Conservation (phyloP, 2,888 invertebrate genomes). For the Xestia ashworthii region DNA sequence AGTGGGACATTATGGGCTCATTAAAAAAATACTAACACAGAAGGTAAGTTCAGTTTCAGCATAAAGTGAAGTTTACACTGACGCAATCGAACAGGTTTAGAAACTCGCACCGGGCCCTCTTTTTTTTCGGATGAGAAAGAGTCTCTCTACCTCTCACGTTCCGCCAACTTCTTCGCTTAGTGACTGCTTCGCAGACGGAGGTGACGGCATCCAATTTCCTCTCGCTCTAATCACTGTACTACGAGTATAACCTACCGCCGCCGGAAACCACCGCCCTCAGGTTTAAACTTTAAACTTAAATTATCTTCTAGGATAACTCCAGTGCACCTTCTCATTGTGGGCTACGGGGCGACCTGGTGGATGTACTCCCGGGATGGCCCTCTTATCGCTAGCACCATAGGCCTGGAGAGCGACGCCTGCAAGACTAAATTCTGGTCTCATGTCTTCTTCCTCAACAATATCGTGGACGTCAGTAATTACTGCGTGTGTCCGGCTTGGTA, state of each 20-base stretch:
- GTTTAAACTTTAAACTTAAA: slow-evolving; percentile 6
- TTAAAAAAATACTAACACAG: background rate
- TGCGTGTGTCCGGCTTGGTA: slow-evolving; percentile 66
- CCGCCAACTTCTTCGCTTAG: too few relatives aligned
- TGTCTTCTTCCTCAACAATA: slow-evolving; percentile 61
- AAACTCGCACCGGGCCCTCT: background rate
- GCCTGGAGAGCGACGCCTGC: slow-evolving; percentile 52
- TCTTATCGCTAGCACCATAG: slow-evolving; percentile 54
- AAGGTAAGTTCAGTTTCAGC: background rate
- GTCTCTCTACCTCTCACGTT: too few relatives aligned
- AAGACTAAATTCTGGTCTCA: slow-evolving; percentile 66
- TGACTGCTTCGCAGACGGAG: too few relatives aligned
- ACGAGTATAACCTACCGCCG: too few relatives aligned
- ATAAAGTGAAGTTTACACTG: background rate
- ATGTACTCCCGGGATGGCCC: slow-evolving; percentile 55
- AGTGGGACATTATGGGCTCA: background rate
- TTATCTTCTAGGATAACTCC: slow-evolving; percentile 58
- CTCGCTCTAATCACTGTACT: too few relatives aligned
- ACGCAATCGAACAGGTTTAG: background rate
- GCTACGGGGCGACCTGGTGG: slow-evolving; percentile 66
- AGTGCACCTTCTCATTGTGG: slow-evolving; percentile 57
- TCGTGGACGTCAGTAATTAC: slow-evolving; percentile 51
- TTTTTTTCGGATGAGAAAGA: too few relatives aligned
- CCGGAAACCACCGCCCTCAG: background rate
- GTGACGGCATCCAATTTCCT: too few relatives aligned